Evolutionary conservation across 2,888 invertebrate genomes (phyloP).

Genomic region (Rhagophthalmus giganteus): DNA sequence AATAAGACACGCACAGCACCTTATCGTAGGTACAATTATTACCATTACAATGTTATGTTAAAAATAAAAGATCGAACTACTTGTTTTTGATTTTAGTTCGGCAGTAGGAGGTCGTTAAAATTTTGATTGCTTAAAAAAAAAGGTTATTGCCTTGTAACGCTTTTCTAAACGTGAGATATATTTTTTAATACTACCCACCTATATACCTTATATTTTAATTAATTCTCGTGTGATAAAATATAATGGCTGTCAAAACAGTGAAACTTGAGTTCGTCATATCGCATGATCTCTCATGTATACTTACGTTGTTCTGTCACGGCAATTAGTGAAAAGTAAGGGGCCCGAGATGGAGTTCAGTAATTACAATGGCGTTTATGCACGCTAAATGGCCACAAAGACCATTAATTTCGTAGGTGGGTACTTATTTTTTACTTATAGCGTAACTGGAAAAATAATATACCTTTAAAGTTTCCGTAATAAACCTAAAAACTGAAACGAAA

Average conservation of each 20-base stretch:
- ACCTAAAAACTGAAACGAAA: too few species aligned
- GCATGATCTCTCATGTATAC: slow-evolving; percentile 29
- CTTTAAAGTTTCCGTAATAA: too few species aligned
- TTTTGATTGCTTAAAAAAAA: slow-evolving; percentile 1
- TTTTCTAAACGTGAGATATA: slow-evolving; percentile 17
- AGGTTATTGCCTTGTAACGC: slow-evolving; percentile 27
- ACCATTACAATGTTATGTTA: too few species aligned
- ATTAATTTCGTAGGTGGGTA: slow-evolving; percentile 24
- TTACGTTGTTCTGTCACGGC: slow-evolving; percentile 45
- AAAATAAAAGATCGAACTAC: too few species aligned
- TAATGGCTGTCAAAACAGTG: slow-evolving; percentile 30
- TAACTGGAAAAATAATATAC: slow-evolving; percentile 1
- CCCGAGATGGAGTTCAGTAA: slow-evolving; percentile 36
- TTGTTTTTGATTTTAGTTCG: too few species aligned
- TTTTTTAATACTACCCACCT: slow-evolving; percentile 21
- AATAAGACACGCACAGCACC: too few species aligned
- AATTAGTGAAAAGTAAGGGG: slow-evolving; percentile 46
- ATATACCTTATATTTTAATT: slow-evolving; percentile 27
- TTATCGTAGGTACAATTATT: too few species aligned
- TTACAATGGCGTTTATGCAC: slow-evolving; percentile 47
- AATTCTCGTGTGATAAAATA: slow-evolving; percentile 31
- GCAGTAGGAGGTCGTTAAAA: background rate
- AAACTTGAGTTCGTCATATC: slow-evolving; percentile 30
- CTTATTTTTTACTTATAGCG: slow-evolving; percentile 14
- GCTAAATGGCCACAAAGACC: slow-evolving; percentile 40